Base-by-base conservation (phyloP, 2,888 invertebrate species). In the Epinotia nisella region DNA sequence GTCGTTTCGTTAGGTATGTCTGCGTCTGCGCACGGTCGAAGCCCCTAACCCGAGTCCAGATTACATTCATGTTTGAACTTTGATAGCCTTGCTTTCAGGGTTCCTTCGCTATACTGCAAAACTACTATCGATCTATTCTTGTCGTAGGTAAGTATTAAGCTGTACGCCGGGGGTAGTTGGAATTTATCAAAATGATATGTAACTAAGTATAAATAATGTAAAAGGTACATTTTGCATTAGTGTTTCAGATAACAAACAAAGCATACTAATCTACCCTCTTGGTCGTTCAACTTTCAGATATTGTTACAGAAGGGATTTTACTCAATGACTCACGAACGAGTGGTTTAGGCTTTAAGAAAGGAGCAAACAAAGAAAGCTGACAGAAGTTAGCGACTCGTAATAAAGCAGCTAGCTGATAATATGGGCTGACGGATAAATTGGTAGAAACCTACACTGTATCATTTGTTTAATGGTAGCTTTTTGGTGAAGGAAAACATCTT, bases 21-120 rank as follows among this genome's bases (percentile, higher is more conserved):
- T 15, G n/a, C 15, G 24, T 3, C 61, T 45, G 80, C 80, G 79
- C 78, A 84, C 90, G 90, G 90, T 90, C 90, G 90, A 87, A 91
- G 90, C 89, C 89, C 90, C 89, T 86, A 82, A 83, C 85, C 86
- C 82, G 82, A 85, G 86, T 85, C 80, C 85, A 87, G 89, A 90
- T 89, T 88, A 89, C 83, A 84, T 85, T 82, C 85, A 83, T 83
- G 84, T 81, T 83, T 87, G 88, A 89, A 87, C 89, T 86, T 82
- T 83, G 88, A 90, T 90, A 90, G 87, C 87, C 87, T 79, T 83
- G 81, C 85, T 86, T 88, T 86, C 79, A 81, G 62, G 58, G 39
- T 68, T 73, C 68, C 62, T 19, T 68, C 11, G 55, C 29, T 58
- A 29, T 67, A 60, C 45, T 65, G 49, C 49, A 35, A 24, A 24